phyloP scores from a whole-genome alignment of 2,113 vertebrate genomes.

The Ranitomeya variabilis region DNA sequence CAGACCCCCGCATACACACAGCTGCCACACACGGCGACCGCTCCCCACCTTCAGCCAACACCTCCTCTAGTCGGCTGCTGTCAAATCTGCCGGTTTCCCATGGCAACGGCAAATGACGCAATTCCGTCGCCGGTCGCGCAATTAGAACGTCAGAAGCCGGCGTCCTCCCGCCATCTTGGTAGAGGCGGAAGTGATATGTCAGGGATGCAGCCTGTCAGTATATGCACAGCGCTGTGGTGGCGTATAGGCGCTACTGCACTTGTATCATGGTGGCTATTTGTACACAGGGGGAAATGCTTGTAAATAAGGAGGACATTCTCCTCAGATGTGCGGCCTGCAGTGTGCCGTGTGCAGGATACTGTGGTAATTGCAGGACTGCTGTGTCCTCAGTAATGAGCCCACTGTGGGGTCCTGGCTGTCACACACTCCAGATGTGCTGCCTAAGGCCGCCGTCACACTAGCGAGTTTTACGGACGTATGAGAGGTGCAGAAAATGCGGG shows the following conservation, averaged over 20 bases:
- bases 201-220: neutral
- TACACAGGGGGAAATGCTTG: neutral
- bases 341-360: too few relatives aligned
- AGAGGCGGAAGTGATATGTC: neutral
- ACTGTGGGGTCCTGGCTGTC: too few relatives aligned
- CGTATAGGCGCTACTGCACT: too few relatives aligned
- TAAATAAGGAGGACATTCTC: neutral
- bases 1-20: neutral
- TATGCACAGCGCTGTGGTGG: neutral
- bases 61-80: constrained; percentile 11
- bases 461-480: too few relatives aligned
- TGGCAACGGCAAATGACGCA: constrained; percentile 38
- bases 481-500: too few relatives aligned
- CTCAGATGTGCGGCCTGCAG: neutral
- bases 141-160: neutral
- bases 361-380: too few relatives aligned
- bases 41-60: neutral
- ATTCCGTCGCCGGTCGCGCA: neutral
- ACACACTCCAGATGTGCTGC: too few relatives aligned
- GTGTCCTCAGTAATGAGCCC: too few relatives aligned
- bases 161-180: constrained; percentile 15
- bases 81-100: constrained; percentile 54
- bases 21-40: neutral
- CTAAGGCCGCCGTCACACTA: too few relatives aligned
- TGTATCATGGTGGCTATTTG: too few relatives aligned